phyloP scores from a whole-genome alignment of 1,140 invertebrate genomes.

The Ostrea denselamellosa region DNA sequence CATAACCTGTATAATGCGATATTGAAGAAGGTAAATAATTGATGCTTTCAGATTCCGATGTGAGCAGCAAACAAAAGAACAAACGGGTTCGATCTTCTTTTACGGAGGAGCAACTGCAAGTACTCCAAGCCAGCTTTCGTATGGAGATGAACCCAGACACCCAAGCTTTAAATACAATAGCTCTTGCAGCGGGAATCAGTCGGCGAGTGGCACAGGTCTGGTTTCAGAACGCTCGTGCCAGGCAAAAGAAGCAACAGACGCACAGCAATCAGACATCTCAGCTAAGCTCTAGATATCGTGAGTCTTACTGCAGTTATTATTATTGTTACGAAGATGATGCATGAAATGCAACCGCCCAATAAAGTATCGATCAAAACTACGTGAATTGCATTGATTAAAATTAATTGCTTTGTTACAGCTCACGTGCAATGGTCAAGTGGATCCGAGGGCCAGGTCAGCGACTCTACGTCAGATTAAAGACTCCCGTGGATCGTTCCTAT shows the following conservation, averaged over 20 bases:
- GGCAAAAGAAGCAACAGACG: conserved; percentile 42
- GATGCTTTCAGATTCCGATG: too few species aligned
- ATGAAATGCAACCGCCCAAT: too few species aligned
- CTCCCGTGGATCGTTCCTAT: too few species aligned
- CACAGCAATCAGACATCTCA: background rate
- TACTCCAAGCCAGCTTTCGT: conserved; percentile 44
- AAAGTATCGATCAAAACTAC: too few species aligned
- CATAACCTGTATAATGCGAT: too few species aligned
- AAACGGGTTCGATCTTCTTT: conserved; percentile 44
- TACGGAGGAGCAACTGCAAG: conserved; percentile 46
- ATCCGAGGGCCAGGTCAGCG: background rate
- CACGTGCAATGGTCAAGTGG: background rate
- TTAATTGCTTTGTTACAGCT: background rate
- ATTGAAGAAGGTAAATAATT: too few species aligned
- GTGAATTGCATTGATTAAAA: too few species aligned
- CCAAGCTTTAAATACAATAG: conserved; percentile 42
- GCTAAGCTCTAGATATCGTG: background rate
- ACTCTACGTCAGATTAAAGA: background rate
- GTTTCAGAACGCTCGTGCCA: conserved; percentile 48
- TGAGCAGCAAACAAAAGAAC: conserved; percentile 26
- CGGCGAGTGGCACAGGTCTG: conserved; percentile 43
- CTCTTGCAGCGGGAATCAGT: conserved; percentile 18
- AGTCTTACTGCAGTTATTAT: too few species aligned
- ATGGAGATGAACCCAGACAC: conserved; percentile 45
- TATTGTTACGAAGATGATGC: too few species aligned